Conservation (phyloP, 2,888 invertebrate species). For the Amphipyra berbera region DNA sequence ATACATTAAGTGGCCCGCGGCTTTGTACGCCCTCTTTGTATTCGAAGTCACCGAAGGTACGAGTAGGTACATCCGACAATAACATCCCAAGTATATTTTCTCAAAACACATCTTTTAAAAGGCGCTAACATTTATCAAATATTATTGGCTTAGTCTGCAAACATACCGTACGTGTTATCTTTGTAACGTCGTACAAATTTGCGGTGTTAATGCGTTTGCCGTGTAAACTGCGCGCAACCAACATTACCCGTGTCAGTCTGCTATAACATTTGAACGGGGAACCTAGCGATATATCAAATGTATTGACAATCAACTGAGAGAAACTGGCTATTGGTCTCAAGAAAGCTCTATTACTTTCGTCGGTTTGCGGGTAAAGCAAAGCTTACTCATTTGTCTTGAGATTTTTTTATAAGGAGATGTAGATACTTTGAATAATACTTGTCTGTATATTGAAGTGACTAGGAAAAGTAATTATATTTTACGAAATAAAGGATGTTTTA, state of each 20-base stretch:
- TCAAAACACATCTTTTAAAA: conserved; percentile 49
- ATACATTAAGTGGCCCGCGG: too few species aligned
- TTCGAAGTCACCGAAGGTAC: neutral
- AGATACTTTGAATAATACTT: too few species aligned
- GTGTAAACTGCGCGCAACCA: conserved; percentile 63
- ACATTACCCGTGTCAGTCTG: conserved; percentile 61
- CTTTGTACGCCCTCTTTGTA: too few species aligned
- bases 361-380: conserved; percentile 7
- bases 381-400: neutral
- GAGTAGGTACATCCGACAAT: conserved; percentile 2
- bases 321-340: conserved; percentile 32
- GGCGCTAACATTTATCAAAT: conserved; percentile 61
- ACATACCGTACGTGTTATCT: conserved; percentile 62
- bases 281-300: conserved; percentile 65
- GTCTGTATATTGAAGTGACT: too few species aligned
- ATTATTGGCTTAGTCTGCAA: conserved; percentile 62
- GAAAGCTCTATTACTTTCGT: conserved; percentile 21
- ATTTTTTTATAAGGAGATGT: neutral
- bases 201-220: conserved; percentile 70
- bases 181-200: conserved; percentile 66
- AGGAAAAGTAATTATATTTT: too few species aligned
- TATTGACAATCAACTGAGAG: conserved; percentile 56
- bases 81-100: conserved; percentile 44
- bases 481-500: too few species aligned
- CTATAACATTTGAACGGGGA: conserved; percentile 61